phyloP scores from a whole-genome alignment of 2,113 vertebrate genomes.

The Nothoprocta perdicaria region DNA sequence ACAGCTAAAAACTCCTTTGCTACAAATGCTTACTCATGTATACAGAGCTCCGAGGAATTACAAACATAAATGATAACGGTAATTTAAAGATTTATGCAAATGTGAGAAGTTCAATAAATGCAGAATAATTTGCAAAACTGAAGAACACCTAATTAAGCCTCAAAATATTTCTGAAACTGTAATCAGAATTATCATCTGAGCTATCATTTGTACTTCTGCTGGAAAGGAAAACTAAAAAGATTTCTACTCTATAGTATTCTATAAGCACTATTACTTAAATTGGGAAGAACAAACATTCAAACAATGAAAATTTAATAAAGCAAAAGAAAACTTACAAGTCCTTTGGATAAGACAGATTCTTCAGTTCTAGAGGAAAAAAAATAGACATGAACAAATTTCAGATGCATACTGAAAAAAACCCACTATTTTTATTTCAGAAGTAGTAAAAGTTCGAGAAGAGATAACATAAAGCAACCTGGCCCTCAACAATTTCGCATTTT shows the following conservation, averaged over 20 bases:
- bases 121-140: neutral
- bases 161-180: neutral
- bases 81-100: neutral
- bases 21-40: neutral
- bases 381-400: conserved; percentile 32
- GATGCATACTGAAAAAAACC: neutral
- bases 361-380: conserved; percentile 83
- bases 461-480: neutral
- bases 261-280: neutral
- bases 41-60: neutral
- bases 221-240: neutral
- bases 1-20: neutral
- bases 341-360: conserved; percentile 90
- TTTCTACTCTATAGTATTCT: neutral
- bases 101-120: neutral
- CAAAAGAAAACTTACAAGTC: conserved; percentile 84
- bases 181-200: neutral
- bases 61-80: neutral
- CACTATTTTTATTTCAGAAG: neutral
- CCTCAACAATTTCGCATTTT: neutral
- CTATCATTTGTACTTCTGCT: neutral
- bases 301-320: neutral
- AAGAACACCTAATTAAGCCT: neutral
- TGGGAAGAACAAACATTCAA: neutral
- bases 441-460: neutral